Evolutionary conservation across 1,140 invertebrate genomes (phyloP).

Genomic region (Bradysia coprophila): DNA sequence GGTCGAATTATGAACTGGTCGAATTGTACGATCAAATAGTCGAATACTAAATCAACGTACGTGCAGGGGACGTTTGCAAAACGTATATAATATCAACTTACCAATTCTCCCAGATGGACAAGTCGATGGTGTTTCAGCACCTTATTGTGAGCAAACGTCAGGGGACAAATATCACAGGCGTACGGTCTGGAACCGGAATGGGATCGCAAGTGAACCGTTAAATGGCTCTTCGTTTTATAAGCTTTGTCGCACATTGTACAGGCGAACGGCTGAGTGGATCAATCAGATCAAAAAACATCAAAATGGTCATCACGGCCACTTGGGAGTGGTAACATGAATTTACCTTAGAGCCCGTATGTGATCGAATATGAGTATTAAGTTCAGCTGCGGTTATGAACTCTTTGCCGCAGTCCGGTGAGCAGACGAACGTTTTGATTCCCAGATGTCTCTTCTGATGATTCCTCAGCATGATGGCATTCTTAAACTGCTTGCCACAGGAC

Average conservation of each 20-base stretch:
- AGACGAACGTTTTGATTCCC: background rate
- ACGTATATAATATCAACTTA: no score
- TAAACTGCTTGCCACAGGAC: background rate
- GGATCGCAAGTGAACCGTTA: constrained; percentile 35
- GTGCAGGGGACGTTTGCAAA: no score
- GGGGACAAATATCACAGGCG: constrained; percentile 30
- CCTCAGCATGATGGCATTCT: background rate
- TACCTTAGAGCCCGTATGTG: background rate
- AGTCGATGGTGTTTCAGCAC: constrained; percentile 36
- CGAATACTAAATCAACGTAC: no score
- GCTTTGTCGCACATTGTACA: constrained; percentile 35
- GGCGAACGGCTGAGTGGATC: constrained; percentile 8
- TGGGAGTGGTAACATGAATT: no score
- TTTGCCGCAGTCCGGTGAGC: background rate
- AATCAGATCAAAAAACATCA: no score
- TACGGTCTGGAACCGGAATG: constrained; percentile 39
- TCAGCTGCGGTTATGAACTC: background rate
- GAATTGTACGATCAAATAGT: no score
- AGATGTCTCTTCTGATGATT: background rate
- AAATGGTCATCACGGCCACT: no score
- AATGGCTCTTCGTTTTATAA: constrained; percentile 36
- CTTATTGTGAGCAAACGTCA: constrained; percentile 8
- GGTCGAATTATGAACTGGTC: no score
- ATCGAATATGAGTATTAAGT: background rate
- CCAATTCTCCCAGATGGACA: constrained; percentile 45